Conservation (phyloP, 2,888 invertebrate genomes). For the Leptopilina drosophilae region DNA sequence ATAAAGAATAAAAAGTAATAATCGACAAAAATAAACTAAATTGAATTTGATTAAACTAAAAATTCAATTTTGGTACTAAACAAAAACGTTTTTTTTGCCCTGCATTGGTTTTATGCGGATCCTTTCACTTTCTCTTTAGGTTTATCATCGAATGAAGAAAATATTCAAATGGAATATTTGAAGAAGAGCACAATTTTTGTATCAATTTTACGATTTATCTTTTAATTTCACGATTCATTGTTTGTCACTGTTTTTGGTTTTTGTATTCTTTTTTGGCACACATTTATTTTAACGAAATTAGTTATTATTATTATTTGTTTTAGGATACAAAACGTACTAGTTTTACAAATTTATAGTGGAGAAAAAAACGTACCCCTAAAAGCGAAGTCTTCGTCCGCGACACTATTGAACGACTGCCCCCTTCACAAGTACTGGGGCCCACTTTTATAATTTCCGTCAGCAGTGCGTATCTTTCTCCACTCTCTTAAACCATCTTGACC, state of each 20-base stretch:
- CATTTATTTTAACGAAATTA: not conserved
- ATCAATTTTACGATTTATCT: not conserved
- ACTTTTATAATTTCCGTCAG: slow-evolving; percentile 56
- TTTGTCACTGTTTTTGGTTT: slow-evolving; percentile 4
- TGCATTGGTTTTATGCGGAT: not conserved
- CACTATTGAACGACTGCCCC: slow-evolving; percentile 51
- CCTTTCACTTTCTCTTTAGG: slow-evolving; percentile 32
- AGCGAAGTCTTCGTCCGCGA: slow-evolving; percentile 48
- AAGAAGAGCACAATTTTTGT: slow-evolving; percentile 1
- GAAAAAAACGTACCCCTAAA: slow-evolving; percentile 41
- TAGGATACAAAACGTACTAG: not conserved
- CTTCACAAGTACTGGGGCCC: slow-evolving; percentile 48
- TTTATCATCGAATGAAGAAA: not conserved
- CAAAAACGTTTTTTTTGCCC: slow-evolving; percentile 1
- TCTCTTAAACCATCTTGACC: slow-evolving; percentile 13
- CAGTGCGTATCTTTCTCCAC: slow-evolving; percentile 15
- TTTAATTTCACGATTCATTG: not conserved
- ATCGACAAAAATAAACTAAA: not conserved
- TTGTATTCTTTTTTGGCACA: too few species aligned
- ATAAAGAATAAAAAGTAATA: not conserved
- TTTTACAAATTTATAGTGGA: not conserved
- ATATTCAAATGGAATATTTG: not conserved
- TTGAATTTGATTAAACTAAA: not conserved
- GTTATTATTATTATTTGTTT: not conserved
- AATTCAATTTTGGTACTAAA: not conserved